Evolutionary conservation across 2,797 vertebrate genomes (phyloP), one percentile per base, ranked within the genome.

Genomic region (Tapera naevia): DNA sequence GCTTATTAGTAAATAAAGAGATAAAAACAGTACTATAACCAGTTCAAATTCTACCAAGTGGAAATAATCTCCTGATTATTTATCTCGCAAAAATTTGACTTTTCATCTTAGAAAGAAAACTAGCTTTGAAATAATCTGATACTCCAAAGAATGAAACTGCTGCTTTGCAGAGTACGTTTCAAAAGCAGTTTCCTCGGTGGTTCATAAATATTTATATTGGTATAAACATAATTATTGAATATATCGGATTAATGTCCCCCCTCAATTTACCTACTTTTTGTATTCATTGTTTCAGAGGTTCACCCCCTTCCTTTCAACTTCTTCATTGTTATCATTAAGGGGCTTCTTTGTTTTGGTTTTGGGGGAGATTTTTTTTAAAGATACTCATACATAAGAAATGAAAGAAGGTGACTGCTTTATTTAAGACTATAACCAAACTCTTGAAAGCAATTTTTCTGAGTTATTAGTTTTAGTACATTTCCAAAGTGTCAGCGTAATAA

Each of bases 171-270:
- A 37, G 10, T 17, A 33, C 3, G 0, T 66, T 89, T 85, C 37
- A 76, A 73, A 87, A 85, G 45, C 16, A 66, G 28, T 9, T 22
- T 23, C 22, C 7, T 65, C 41, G 72, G 10, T 33, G 7, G 30
- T 43, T 67, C 17, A 30, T 35, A 83, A 80, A 74, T 64, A 91
- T 45, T 84, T 71, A 72, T 37, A 45, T 2, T 45, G 17, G 10
- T 37, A 60, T 41, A 79, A 80, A 86, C 13, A 56, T 32, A 74
- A 86, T 71, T 51, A 57, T 30, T 35, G 10, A n/a, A 6, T 46
- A 9, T 8, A 16, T 41, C 35, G 91, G 18, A 81, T 81, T 5
- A 82, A 76, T 0, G 0, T 28, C 23, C 14, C 3, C 1, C 17
- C 89, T 57, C 17, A 65, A 56, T 46, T 67, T 53, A 67, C 1